Percentiles rank a stretch among this genome's conserved stretches.
Conservation (phyloP, 2,888 invertebrate species). For the Platycheirus rosarum region DNA sequence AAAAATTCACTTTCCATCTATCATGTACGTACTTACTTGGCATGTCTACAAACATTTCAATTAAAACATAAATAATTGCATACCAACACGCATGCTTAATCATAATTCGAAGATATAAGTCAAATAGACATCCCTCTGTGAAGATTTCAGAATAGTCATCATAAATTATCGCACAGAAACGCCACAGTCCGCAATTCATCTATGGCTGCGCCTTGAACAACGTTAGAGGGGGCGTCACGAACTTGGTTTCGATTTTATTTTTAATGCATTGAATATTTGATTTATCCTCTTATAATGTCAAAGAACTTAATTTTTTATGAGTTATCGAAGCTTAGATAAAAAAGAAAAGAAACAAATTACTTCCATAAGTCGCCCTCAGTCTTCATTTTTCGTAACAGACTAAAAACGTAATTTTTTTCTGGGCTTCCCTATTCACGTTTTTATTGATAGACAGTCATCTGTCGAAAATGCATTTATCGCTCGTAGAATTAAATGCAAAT, state of each 20-base stretch:
- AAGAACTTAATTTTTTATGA: no score
- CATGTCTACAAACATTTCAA: slow-evolving; percentile 42
- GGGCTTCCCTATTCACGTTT: neutral
- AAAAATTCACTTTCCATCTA: slow-evolving; percentile 14
- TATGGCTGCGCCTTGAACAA: neutral
- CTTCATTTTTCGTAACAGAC: neutral
- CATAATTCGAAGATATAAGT: slow-evolving; percentile 30
- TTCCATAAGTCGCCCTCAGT: neutral
- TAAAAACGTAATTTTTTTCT: no score
- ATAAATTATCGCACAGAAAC: slow-evolving; percentile 51
- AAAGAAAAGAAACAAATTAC: no score
- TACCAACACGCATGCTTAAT: slow-evolving; percentile 25
- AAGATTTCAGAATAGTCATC: slow-evolving; percentile 31
- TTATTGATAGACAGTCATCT: slow-evolving; percentile 52
- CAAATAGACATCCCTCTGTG: slow-evolving; percentile 19
- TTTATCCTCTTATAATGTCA: no score
- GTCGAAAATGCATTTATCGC: slow-evolving; percentile 66
- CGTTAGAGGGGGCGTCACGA: neutral
- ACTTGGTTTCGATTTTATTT: no score
- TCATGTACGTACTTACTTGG: slow-evolving; percentile 3
- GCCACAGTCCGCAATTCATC: no score
- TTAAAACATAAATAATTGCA: slow-evolving; percentile 61
- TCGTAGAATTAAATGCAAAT: slow-evolving; percentile 68
- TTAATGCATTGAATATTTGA: no score
- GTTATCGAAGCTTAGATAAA: no score